These are phyloP conservation scores for Ceratosolen fusciceps DNA, from an alignment of 1,140 invertebrate genomes.

Conservation along the genomic window DNA sequence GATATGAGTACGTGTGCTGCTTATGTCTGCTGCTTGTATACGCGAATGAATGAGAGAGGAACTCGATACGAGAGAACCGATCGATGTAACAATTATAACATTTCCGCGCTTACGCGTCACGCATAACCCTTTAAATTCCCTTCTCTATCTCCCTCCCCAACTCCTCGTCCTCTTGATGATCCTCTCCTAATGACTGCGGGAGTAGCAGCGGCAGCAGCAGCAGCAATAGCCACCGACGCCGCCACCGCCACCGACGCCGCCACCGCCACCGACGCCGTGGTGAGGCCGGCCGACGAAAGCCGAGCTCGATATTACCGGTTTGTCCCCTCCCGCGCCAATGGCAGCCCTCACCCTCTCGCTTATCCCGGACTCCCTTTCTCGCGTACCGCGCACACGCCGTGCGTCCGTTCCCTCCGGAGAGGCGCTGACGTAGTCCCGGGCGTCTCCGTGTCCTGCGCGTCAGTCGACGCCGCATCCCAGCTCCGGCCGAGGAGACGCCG, in stretches of 20 bases:
- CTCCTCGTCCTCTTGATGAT: not conserved
- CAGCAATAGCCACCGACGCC: not conserved
- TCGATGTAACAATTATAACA: slow-evolving; percentile 5
- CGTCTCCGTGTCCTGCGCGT: not conserved
- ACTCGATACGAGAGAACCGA: not conserved
- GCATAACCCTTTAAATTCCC: slow-evolving; percentile 25
- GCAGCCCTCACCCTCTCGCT: slow-evolving; percentile 13
- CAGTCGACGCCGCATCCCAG: not conserved
- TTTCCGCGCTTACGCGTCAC: not conserved
- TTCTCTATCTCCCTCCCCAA: not conserved
- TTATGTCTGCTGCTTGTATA: no score
- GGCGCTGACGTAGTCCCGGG: not conserved
- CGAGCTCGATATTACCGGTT: slow-evolving; percentile 37
- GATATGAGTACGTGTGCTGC: no score
- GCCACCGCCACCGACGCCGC: not conserved
- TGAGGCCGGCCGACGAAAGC: slow-evolving; percentile 29
- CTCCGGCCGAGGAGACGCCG: not conserved
- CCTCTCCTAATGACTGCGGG: no score
- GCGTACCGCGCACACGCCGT: slow-evolving; percentile 11
- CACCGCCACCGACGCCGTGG: not conserved
- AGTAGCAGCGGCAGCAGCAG: no score
- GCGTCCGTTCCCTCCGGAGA: slow-evolving; percentile 8
- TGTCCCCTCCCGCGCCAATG: not conserved
- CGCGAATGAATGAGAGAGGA: no score
- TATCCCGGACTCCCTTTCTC: not conserved